Percentiles rank a stretch among this genome's conserved stretches.
Evolutionary conservation across 2,113 vertebrate genomes (phyloP).

Genomic region (Apus apus): DNA sequence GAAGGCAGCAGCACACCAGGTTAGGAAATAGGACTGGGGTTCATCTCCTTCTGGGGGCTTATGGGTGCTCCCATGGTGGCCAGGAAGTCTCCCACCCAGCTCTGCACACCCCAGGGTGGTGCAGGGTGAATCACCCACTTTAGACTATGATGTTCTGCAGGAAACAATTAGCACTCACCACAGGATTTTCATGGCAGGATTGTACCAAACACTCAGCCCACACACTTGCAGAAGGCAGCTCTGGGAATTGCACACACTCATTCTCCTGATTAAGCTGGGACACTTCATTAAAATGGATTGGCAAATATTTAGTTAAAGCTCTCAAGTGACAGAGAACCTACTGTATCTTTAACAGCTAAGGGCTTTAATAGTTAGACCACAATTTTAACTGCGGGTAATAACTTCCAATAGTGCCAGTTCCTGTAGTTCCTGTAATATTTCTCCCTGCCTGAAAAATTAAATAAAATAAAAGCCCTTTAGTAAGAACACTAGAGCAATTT

Average conservation of each 20-base stretch:
- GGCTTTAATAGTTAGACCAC: not conserved
- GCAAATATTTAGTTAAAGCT: conserved; percentile 43
- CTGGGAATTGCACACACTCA: not conserved
- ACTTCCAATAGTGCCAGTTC: not conserved
- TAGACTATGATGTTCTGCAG: not conserved
- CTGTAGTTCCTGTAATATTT: not conserved
- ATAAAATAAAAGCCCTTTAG: not conserved
- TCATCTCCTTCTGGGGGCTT: not conserved
- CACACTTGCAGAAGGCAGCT: not conserved
- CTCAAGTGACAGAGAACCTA: not conserved
- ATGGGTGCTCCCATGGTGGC: not conserved
- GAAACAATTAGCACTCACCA: fast-evolving
- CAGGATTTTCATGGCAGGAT: not conserved
- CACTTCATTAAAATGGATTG: not conserved
- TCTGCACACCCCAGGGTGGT: fast-evolving
- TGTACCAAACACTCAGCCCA: not conserved
- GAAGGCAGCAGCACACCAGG: fast-evolving
- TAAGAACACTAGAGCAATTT: not conserved
- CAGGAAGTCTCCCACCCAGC: not conserved
- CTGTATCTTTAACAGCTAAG: not conserved
- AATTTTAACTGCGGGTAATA: not conserved
- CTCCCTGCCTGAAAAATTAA: not conserved
- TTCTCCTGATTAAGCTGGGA: not conserved
- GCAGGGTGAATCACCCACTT: not conserved
- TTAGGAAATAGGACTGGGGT: not conserved